Base-by-base conservation (phyloP, 30 jellyfish, hydroid and myxozoan genomes). In the Aurelia aurita complex sp. Pacific region DNA sequence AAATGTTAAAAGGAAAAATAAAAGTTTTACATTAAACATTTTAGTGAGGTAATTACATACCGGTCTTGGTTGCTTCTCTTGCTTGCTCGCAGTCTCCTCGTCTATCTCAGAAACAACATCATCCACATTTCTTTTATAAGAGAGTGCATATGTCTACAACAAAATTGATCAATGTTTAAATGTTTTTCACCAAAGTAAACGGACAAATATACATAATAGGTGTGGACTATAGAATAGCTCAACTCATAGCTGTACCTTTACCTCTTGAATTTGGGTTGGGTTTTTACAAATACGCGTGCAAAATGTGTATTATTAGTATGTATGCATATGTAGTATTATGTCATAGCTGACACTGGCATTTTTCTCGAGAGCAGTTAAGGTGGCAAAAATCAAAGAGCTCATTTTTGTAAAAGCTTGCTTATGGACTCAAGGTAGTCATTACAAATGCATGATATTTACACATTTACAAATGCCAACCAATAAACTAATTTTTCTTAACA, bases 61-160 rank as follows among this genome's bases (percentile, higher is more conserved):
- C 88, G 61, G 88, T 63, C 88, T 77, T 77, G 67, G 77, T 77
- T 78, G 77, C 71, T 77, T 77, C 71, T 77, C 88, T 77, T 61
- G 77, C 67, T 65, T 57, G 42, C 78, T 60, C 23, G 65, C 68
- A 61, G 69, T 62, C 88, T 77, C 77, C 65, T 12, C 76, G 60
- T 60, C 68, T 8, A 2, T 63, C 50, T 64, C 88, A 61, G 78
- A 60, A 65, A 59, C 60, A 77, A 54, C 36, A 77, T 77, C 88
- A 61, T 77, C 88, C 88, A 77, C 66, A 65, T 77, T 77, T 63
- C 78, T 77, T 64, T 77, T 77, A 60, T 77, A 78, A 63, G 60
- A 17, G 60, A 51, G 71, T 38, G 73, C 67, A 33, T 76, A 52
- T 59, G 42, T 33, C 86, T 52, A 76, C 86, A 55, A 76, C 62